phyloP scores from a whole-genome alignment of 1,140 invertebrate genomes.

The Bombus confusus region DNA sequence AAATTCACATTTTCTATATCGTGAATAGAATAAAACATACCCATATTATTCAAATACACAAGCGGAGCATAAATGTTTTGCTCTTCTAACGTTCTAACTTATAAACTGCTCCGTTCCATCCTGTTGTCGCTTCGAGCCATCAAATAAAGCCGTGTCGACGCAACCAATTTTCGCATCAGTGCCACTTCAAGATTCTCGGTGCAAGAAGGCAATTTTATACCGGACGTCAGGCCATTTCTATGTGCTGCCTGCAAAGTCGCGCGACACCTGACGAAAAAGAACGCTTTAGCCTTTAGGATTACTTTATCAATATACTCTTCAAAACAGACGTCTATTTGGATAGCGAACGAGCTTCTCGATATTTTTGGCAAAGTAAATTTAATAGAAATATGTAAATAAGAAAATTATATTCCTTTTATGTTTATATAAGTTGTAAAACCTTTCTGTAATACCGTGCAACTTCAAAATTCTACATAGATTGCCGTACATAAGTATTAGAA shows the following conservation, averaged over 20 bases:
- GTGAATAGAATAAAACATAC: not conserved
- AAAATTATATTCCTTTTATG: no score
- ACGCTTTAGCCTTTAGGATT: not conserved
- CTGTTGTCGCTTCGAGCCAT: constrained; percentile 18
- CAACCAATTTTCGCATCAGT: constrained; percentile 46
- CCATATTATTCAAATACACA: not conserved
- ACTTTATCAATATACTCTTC: not conserved
- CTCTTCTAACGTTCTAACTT: no score
- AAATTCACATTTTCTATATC: not conserved
- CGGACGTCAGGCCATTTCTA: constrained; percentile 28
- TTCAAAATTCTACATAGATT: no score
- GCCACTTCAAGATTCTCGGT: constrained; percentile 50
- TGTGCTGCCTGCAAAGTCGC: not conserved
- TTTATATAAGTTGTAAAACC: no score
- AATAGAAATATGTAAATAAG: not conserved
- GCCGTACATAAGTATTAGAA: no score
- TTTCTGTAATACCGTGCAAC: no score
- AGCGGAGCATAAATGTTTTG: not conserved
- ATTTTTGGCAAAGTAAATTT: not conserved
- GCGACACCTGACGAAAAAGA: not conserved
- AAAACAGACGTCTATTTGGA: not conserved
- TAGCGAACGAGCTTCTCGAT: not conserved
- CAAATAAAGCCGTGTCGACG: constrained; percentile 42
- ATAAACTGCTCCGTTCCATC: constrained; percentile 7
- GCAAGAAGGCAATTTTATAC: constrained; percentile 42